phyloP scores from a whole-genome alignment of 2,797 vertebrate genomes.

The Danionella dracula region DNA sequence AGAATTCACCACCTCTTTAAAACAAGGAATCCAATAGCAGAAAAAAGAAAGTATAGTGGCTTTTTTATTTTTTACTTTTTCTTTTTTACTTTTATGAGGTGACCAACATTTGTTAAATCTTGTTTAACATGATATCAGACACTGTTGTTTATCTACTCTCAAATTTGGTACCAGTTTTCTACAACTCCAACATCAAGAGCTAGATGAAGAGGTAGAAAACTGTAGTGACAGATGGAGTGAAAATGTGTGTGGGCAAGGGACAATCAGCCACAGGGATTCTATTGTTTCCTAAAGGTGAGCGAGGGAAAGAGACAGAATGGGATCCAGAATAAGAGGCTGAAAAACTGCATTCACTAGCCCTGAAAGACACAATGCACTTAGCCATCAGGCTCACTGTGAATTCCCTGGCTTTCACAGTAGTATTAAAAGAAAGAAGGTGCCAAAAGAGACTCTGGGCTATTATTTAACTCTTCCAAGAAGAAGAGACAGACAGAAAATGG shows the following conservation, averaged over 20 bases:
- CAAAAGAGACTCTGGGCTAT: neutral
- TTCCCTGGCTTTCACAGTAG: neutral
- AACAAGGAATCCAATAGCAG: no score
- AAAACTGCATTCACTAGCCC: slow-evolving; percentile 2
- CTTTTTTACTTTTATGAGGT: no score
- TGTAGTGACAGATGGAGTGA: slow-evolving; percentile 47
- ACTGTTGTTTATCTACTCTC: no score
- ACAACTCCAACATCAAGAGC: no score
- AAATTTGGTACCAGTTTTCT: no score
- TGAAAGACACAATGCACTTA: slow-evolving; percentile 29
- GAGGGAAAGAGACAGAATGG: neutral
- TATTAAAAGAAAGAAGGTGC: slow-evolving; percentile 1
- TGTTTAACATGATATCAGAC: no score
- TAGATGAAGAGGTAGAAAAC: slow-evolving; percentile 47
- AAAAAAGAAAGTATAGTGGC: no score
- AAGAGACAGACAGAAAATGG: slow-evolving; percentile 19
- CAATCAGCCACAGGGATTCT: slow-evolving; percentile 34
- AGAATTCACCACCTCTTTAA: no score
- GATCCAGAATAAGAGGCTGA: slow-evolving; percentile 4
- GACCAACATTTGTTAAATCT: no score
- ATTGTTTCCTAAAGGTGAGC: slow-evolving; percentile 44
- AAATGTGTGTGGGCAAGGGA: slow-evolving; percentile 48
- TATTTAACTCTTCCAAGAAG: slow-evolving; percentile 21
- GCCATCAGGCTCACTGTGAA: slow-evolving; percentile 21
- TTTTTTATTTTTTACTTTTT: no score